A percentile compares a stretch with the other conserved stretches of the same genome.
Evolutionary conservation across 2,888 invertebrate species (phyloP).

Genomic region (Drosophila algonquin): DNA sequence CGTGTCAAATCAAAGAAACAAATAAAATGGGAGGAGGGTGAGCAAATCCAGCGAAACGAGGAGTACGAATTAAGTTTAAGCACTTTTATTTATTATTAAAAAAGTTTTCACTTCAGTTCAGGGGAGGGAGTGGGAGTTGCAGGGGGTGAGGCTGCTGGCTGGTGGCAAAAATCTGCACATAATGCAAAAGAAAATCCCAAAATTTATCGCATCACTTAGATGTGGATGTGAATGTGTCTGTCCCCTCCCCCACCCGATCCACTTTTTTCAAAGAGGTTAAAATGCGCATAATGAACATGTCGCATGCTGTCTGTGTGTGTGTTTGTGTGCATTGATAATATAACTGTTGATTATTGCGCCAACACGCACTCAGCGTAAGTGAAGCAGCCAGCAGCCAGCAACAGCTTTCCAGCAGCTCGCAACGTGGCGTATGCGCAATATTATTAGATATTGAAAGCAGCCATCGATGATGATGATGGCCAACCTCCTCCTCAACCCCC

Average conservation of each 20-base stretch:
- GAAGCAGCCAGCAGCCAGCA: constrained; percentile 43
- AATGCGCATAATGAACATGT: constrained; percentile 65
- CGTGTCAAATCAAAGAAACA: constrained; percentile 69
- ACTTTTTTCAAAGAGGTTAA: constrained; percentile 64
- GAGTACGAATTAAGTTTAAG: constrained; percentile 75
- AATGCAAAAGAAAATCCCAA: constrained; percentile 70
- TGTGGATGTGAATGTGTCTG: constrained; percentile 35
- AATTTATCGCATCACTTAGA: constrained; percentile 77
- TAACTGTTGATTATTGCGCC: constrained; percentile 79
- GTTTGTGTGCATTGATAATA: constrained; percentile 74
- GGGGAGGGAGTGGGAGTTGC: neutral
- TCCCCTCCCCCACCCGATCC: neutral
- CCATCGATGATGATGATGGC: constrained; percentile 55
- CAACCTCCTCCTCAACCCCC: neutral
- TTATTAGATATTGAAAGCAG: constrained; percentile 78
- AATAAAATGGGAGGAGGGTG: constrained; percentile 63
- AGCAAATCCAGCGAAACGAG: constrained; percentile 49
- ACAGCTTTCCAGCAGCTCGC: constrained; percentile 39
- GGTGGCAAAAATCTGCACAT: constrained; percentile 26
- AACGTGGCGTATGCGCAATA: constrained; percentile 73
- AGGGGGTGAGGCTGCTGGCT: constrained; percentile 25
- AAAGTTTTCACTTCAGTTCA: constrained; percentile 63
- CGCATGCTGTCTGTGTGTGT: constrained; percentile 20
- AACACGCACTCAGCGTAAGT: constrained; percentile 74
- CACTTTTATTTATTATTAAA: constrained; percentile 81